These are phyloP conservation scores for Parnassius apollo DNA, from an alignment of 2,888 invertebrate genomes.

Conservation along the genomic window DNA sequence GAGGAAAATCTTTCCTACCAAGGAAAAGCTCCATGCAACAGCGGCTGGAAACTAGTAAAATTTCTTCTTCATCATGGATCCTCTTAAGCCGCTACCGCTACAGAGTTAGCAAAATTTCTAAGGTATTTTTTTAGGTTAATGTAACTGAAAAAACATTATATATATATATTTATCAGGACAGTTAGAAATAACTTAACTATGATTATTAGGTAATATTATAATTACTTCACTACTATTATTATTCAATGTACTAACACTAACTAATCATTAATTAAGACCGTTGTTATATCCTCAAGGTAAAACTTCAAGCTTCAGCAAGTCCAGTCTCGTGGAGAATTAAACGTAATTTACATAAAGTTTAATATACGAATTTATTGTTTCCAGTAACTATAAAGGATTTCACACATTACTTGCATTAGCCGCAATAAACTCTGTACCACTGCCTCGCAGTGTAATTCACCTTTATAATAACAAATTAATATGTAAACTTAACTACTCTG, in stretches of 20 bases:
- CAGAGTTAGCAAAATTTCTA: no score
- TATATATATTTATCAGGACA: no score
- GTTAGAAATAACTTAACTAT: constrained; percentile 9
- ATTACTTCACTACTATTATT: not conserved
- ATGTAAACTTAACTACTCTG: not conserved
- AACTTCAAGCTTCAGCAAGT: not conserved
- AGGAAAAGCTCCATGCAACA: no score
- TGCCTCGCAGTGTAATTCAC: no score
- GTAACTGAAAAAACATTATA: no score
- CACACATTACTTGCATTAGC: constrained; percentile 9
- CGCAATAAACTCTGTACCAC: constrained; percentile 1
- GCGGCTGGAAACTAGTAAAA: no score
- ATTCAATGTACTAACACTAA: constrained; percentile 16
- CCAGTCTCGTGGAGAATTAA: not conserved
- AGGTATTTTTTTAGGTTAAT: no score
- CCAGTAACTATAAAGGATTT: constrained; percentile 8
- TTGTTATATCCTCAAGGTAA: constrained; percentile 6
- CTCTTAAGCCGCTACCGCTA: no score
- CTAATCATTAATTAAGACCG: not conserved
- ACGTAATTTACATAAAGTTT: constrained; percentile 12
- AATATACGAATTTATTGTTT: not conserved
- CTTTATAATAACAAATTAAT: no score
- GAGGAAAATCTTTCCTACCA: no score
- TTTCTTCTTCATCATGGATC: no score
- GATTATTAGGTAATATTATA: not conserved